A percentile compares a stretch with the other conserved stretches of the same genome.
Conservation (phyloP, 2,888 invertebrate genomes). For the Volucella inflata region DNA sequence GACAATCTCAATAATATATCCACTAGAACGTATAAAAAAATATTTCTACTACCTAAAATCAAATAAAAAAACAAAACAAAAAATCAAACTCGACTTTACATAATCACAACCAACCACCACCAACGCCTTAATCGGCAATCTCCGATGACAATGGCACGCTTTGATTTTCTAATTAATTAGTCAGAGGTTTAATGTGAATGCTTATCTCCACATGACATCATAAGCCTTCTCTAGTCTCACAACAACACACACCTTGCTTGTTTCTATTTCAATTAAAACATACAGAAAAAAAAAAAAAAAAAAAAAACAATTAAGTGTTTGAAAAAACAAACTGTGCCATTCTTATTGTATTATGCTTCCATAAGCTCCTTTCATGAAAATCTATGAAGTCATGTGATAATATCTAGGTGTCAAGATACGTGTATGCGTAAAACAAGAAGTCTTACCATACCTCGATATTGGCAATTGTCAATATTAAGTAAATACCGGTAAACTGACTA, state of each 20-base stretch:
- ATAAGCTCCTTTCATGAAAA: not conserved
- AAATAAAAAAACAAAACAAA: conserved; percentile 1
- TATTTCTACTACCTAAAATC: conserved; percentile 17
- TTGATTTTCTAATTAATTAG: conserved; percentile 69
- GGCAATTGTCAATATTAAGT: conserved; percentile 28
- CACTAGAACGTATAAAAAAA: not conserved
- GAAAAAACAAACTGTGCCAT: not conserved
- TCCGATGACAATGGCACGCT: conserved; percentile 68
- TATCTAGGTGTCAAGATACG: not conserved
- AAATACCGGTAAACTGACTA: conserved; percentile 44
- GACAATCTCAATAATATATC: too few relatives aligned
- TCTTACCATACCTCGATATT: conserved; percentile 40
- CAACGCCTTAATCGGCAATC: conserved; percentile 43
- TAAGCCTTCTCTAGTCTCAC: conserved; percentile 19
- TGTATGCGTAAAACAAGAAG: conserved; percentile 18
- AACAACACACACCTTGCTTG: conserved; percentile 31
- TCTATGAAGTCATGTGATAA: not conserved
- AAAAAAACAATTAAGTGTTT: not conserved
- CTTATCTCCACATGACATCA: conserved; percentile 62
- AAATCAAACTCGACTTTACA: not conserved
- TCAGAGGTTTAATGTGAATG: conserved; percentile 35
- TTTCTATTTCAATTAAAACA: conserved; percentile 29
- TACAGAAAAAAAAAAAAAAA: conserved; percentile 8
- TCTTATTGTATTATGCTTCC: conserved; percentile 15
- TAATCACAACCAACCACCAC: conserved; percentile 2